phyloP scores from a whole-genome alignment of 2,113 vertebrate species.

The Ornithorhynchus anatinus region DNA sequence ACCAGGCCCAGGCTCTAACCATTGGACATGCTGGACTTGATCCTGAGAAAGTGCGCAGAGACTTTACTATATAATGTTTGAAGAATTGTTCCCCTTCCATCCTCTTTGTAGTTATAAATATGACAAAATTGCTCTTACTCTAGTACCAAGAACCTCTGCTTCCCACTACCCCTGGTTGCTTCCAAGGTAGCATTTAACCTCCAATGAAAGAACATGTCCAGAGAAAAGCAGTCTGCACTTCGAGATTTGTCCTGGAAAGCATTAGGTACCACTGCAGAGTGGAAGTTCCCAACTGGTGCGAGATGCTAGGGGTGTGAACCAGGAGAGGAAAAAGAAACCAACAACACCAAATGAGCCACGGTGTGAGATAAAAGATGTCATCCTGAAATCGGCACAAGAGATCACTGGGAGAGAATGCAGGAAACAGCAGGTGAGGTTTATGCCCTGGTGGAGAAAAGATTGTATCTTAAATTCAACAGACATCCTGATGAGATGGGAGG shows the following conservation, averaged over 20 bases:
- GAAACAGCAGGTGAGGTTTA: conserved; percentile 43
- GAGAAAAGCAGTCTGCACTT: neutral
- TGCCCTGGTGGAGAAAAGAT: conserved; percentile 50
- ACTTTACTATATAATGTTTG: no score
- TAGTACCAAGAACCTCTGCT: neutral
- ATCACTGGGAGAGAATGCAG: conserved; percentile 35
- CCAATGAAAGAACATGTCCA: neutral
- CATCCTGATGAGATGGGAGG: conserved; percentile 61
- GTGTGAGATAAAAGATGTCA: conserved; percentile 65
- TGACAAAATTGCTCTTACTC: neutral
- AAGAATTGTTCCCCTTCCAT: no score
- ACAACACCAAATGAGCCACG: conserved; percentile 57
- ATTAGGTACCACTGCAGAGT: conserved; percentile 36
- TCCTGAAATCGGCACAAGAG: conserved; percentile 11
- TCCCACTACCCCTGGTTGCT: neutral
- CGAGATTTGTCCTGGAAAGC: conserved; percentile 23
- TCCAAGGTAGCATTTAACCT: conserved; percentile 21
- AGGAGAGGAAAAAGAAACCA: conserved; percentile 36
- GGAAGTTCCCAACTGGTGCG: conserved; percentile 47
- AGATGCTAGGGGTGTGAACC: conserved; percentile 55
- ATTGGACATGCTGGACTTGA: no score
- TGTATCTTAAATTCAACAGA: conserved; percentile 68
- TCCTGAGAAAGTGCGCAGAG: no score
- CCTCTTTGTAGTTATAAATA: neutral
- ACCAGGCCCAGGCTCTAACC: no score